Conservation (phyloP, 2,113 vertebrate genomes). For the Antechinus stuartii region DNA sequence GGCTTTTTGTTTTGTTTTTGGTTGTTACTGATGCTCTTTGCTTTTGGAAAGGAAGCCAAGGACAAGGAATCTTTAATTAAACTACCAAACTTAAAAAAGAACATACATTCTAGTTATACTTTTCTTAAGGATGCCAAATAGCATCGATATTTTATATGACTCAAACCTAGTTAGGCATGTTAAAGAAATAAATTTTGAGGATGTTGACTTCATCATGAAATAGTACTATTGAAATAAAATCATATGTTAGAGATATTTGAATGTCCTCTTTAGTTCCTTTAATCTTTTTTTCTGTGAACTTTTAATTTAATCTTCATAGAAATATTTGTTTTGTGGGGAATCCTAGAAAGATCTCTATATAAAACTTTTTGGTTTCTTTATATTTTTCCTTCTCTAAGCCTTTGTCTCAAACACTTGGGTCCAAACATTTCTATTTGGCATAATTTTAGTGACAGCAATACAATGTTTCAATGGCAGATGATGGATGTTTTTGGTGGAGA, state of each 20-base stretch:
- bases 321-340: background rate
- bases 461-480: background rate
- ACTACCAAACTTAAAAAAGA: background rate
- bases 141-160: background rate
- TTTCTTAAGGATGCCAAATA: background rate
- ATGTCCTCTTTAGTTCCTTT: too few species aligned
- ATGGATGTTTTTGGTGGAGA: slow-evolving; percentile 7
- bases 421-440: background rate
- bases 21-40: background rate
- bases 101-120: background rate
- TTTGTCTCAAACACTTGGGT: background rate
- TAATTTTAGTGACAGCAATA: background rate
- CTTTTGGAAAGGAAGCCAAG: background rate
- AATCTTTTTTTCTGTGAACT: background rate
- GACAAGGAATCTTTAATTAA: background rate
- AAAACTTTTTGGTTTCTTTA: background rate
- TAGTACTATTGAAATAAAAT: background rate
- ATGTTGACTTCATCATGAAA: background rate
- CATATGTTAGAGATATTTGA: background rate
- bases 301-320: background rate
- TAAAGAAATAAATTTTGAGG: background rate
- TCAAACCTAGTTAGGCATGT: background rate
- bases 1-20: background rate
- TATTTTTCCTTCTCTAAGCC: background rate
- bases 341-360: background rate